Evolutionary conservation across 2,888 invertebrate species (phyloP).

Genomic region (Drosophila stalkeri): DNA sequence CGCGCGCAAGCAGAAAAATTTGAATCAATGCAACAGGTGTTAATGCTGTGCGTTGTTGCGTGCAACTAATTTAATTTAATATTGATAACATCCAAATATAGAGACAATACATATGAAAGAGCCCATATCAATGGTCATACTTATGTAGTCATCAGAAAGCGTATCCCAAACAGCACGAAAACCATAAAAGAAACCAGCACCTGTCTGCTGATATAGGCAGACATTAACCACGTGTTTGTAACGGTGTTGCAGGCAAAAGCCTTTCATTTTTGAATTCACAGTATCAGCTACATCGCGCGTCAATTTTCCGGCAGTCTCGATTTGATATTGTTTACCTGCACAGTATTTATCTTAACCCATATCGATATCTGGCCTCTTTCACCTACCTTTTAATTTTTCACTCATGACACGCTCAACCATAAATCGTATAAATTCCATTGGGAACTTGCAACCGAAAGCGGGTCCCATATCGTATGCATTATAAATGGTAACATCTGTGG

Average conservation of each 20-base stretch:
- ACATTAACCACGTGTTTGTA: conserved; percentile 62
- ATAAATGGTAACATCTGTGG: conserved; percentile 60
- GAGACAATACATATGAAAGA: conserved; percentile 50
- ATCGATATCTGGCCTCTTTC: background rate
- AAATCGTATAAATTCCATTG: conserved; percentile 49
- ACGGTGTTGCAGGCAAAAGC: conserved; percentile 40
- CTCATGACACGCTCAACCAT: conserved; percentile 30
- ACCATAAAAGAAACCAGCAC: conserved; percentile 59
- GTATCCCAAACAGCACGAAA: conserved; percentile 67
- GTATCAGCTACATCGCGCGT: conserved; percentile 61
- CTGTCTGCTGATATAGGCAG: conserved; percentile 61
- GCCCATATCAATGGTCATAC: conserved; percentile 30
- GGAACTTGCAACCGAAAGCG: conserved; percentile 65
- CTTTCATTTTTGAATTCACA: conserved; percentile 47
- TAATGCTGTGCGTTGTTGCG: background rate
- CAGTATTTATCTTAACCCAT: background rate
- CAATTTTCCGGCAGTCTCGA: conserved; percentile 56
- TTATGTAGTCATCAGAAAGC: conserved; percentile 52
- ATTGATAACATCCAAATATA: conserved; percentile 61
- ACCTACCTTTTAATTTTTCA: conserved; percentile 36
- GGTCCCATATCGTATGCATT: conserved; percentile 65
- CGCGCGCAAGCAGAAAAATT: background rate
- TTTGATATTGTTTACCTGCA: conserved; percentile 47
- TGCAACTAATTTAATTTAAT: conserved; percentile 26
- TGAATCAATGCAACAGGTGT: conserved; percentile 10